phyloP scores from a whole-genome alignment of 2,888 invertebrate genomes.

The Leuctra nigra region DNA sequence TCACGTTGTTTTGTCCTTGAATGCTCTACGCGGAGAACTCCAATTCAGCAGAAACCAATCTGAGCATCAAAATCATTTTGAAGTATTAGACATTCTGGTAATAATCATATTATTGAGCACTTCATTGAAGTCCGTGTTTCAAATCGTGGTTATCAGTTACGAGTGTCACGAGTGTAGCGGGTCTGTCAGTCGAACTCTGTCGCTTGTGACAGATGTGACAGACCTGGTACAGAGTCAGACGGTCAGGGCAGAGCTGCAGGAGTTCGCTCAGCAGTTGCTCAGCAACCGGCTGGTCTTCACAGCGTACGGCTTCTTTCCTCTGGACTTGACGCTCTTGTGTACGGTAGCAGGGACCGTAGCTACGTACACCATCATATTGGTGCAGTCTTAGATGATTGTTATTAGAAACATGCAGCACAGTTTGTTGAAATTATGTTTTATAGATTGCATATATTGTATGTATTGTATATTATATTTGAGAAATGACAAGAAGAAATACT shows the following conservation, averaged over 20 bases:
- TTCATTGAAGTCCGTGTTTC: no score
- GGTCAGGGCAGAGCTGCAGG: not conserved
- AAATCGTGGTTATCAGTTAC: not conserved
- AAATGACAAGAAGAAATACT: no score
- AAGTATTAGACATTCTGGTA: no score
- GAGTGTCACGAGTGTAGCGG: not conserved
- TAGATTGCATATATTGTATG: no score
- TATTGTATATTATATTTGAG: no score
- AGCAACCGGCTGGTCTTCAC: not conserved
- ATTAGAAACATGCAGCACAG: no score
- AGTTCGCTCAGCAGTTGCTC: not conserved
- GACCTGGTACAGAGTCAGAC: not conserved
- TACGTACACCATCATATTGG: not conserved
- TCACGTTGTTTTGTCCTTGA: no score
- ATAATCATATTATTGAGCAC: no score
- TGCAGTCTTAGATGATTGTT: not conserved
- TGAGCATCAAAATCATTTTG: no score
- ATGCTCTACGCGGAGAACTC: no score
- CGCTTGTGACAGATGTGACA: not conserved
- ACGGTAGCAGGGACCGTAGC: not conserved
- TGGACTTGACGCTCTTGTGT: not conserved
- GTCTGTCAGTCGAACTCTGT: not conserved
- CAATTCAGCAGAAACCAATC: no score
- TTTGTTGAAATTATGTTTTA: no score
- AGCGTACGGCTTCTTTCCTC: not conserved